Evolutionary conservation across 2,113 vertebrate genomes (phyloP).

Genomic region (human (Homo sapiens)): DNA sequence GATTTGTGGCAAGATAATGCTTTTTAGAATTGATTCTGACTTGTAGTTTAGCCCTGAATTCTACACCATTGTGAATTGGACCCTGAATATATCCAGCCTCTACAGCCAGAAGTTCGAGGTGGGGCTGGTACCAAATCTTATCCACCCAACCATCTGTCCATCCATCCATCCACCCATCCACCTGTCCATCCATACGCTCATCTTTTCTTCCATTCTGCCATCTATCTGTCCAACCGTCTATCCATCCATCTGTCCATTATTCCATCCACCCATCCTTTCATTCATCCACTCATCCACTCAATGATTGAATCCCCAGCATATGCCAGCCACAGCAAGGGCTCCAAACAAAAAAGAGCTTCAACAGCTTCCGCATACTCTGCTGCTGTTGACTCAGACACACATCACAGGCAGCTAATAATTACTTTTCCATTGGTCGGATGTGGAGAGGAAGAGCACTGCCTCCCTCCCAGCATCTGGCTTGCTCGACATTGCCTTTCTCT

Average conservation of each 20-base stretch:
- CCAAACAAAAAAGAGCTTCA: not conserved
- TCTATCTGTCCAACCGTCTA: no score
- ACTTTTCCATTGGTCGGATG: not conserved
- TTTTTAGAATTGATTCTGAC: conserved; percentile 17
- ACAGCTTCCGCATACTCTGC: not conserved
- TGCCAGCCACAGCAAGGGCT: not conserved
- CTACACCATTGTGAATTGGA: not conserved
- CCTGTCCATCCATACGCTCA: accelerated
- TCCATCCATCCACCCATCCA: no score
- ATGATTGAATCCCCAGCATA: not conserved
- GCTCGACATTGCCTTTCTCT: not conserved
- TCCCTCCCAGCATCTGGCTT: not conserved
- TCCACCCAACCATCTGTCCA: not conserved
- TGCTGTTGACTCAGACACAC: not conserved
- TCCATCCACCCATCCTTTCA: not conserved
- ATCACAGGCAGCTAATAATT: not conserved
- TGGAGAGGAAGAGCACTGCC: not conserved
- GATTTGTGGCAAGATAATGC: conserved; percentile 3
- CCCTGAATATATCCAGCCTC: not conserved
- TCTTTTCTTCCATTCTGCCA: no score
- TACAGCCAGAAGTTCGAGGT: not conserved
- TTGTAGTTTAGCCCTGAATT: conserved; percentile 14
- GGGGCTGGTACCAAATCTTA: not conserved
- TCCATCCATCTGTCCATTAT: no score
- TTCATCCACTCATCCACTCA: not conserved